Evolutionary conservation across 2,888 invertebrate genomes (phyloP).

Genomic region (Ligdia adustata): DNA sequence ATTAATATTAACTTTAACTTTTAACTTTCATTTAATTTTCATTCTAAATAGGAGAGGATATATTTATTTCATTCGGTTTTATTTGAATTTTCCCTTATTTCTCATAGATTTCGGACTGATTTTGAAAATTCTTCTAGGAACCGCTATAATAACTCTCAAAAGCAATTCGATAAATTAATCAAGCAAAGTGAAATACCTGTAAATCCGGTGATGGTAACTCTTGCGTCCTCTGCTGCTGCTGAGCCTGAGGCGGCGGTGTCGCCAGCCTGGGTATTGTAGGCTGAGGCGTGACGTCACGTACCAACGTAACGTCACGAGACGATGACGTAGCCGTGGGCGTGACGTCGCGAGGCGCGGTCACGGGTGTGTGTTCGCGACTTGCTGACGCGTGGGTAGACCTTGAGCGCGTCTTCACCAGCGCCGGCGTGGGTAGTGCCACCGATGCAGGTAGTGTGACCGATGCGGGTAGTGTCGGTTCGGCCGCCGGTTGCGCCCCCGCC

Average conservation of each 20-base stretch:
- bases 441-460: neutral
- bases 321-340: neutral
- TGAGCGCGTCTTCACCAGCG: slow-evolving; percentile 55
- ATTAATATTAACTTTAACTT: no score
- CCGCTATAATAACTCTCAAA: no score
- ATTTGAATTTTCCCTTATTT: no score
- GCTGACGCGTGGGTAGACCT: slow-evolving; percentile 2
- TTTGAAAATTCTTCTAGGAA: no score
- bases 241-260: slow-evolving; percentile 36
- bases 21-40: no score
- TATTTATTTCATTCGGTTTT: no score
- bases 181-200: no score
- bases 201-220: slow-evolving; percentile 35
- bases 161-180: no score
- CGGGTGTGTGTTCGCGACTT: neutral
- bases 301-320: slow-evolving; percentile 1
- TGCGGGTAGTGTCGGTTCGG: neutral
- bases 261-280: slow-evolving; percentile 16
- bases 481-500: slow-evolving; percentile 34
- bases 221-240: slow-evolving; percentile 21
- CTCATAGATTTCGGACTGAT: no score
- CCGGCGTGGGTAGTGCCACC: slow-evolving; percentile 30
- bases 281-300: slow-evolving; percentile 6
- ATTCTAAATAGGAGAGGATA: no score
- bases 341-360: slow-evolving; percentile 1